Evolutionary conservation across 2,797 vertebrate species (phyloP), one percentile per base, ranked within the genome.

Genomic region (Gadopsis bispinosus): DNA sequence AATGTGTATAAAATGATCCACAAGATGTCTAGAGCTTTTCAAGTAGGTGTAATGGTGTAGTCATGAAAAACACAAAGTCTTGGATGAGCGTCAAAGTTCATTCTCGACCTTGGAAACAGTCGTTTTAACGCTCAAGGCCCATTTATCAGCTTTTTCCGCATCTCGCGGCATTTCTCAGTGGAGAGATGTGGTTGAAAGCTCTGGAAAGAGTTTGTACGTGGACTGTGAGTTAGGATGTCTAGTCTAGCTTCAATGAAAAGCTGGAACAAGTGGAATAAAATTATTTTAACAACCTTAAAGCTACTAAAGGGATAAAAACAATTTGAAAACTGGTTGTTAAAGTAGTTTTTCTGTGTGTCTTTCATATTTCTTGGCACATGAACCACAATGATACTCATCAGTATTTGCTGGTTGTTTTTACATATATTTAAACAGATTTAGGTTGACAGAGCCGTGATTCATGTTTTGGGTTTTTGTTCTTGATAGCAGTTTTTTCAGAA

Each of bases 271-370:
- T 35, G 22, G 0, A 41, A 47, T 22, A 14, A 60, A 20, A 31
- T 75, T 2, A 51, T 47, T 20, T 47, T 19, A 26, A 37, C 70
- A 41, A 50, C 43, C 65, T 43, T 53, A 69, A 63, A 35, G 33
- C 53, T 8, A 51, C 19, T 37, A n/a, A 11, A 55, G 58, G 12
- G 8, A 7, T 26, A 37, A 55, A 62, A 5, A 67, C 51, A 66
- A 54, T 1, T 1, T 2, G 10, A 31, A 70, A 48, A 39, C 31
- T 29, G 31, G 31, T 31, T 68, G 16, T 39, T 50, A 10, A 63
- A 37, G 29, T 53, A 1, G 4, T 31, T 53, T 43, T 43, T 54
- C 4, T 29, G 7, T 45, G 51, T 29, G 13, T 59, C 31, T 41
- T 17, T 75, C 55, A 65, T 12, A 11, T 51, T 20, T 54, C 26